Evolutionary conservation across 1,140 invertebrate genomes (phyloP), one percentile per base, ranked within the genome.

Genomic region (Orussus abietinus): DNA sequence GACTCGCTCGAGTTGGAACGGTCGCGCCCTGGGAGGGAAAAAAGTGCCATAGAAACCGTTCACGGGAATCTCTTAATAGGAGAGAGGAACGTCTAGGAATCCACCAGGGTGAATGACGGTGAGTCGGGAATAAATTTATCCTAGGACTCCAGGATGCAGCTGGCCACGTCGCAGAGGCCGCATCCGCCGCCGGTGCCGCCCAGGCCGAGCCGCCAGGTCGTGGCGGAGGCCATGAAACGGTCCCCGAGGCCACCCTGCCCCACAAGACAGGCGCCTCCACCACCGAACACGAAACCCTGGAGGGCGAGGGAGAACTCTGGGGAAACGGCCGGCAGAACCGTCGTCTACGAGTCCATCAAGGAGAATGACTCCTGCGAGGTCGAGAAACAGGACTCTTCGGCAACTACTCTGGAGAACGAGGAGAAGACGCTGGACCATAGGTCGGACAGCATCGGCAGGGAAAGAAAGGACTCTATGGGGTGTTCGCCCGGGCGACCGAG

Each of bases 151-250:
- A 51, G 38, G 14, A 73, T 74, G 72, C 64, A 71, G 59, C 47
- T 72, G 38, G 69, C 69, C 40, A 55, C 66, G 34, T 63, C 59
- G 32, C 61, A 64, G 42, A 67, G 64, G 18, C 61, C 63, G 41
- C 79, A 81, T 42, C 82, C 83, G 26, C 83, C 83, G 30, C 84
- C 84, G 39, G 82, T 85, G 31, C 84, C 84, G n/a, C 83, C 84
- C 15, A 68, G 83, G 38, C 84, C 84, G 10, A 83, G 80, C 56
- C 77, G 81, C 56, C 79, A 77, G 57, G 70, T 84, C 53, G 80
- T 84, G 21, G 80, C 80, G 2, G 82, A 85, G 60, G 82, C 83
- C 5, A 68, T 85, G 30, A 82, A 82, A 22, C 81, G 80, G 67
- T 75, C 47, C 57, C 77, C 48, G 66, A 75, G 54, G 66, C 77